These are phyloP conservation scores for Eupithecia dodoneata DNA, from an alignment of 2,888 invertebrate genomes.

Conservation along the genomic window DNA sequence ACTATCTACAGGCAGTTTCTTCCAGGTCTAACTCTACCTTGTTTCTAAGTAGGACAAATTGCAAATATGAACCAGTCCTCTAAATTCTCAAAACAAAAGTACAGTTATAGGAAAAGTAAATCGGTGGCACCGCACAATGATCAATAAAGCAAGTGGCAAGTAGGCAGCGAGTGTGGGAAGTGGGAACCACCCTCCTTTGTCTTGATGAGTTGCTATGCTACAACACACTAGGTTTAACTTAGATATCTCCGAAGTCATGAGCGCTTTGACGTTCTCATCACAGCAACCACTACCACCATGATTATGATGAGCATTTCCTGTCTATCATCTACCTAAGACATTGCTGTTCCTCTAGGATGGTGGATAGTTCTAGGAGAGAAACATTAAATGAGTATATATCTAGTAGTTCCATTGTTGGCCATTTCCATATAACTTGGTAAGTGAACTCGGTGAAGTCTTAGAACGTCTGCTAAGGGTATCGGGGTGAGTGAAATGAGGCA, in stretches of 20 bases:
- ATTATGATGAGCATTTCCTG: too few species aligned
- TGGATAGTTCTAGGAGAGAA: too few species aligned
- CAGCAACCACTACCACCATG: conserved; percentile 1
- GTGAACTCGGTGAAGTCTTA: conserved; percentile 11
- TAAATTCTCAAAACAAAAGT: conserved; percentile 32
- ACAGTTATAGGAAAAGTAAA: conserved; percentile 38
- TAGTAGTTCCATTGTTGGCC: neutral
- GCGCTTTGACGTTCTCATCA: neutral
- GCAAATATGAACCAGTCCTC: conserved; percentile 2
- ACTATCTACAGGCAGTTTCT: neutral
- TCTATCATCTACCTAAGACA: too few species aligned
- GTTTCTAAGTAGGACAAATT: neutral
- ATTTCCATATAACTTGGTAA: neutral
- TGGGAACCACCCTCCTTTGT: conserved; percentile 37
- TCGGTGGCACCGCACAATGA: conserved; percentile 27
- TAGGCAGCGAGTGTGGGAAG: conserved; percentile 35
- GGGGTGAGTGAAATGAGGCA: conserved; percentile 20
- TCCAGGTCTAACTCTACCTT: neutral
- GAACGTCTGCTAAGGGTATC: conserved; percentile 23
- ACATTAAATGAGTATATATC: neutral
- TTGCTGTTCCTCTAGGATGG: too few species aligned
- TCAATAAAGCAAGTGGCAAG: conserved; percentile 26
- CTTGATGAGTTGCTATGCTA: neutral
- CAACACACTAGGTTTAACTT: neutral
- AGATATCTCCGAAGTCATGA: neutral